Base-by-base conservation (phyloP, 2,888 invertebrate genomes). In the Cryptocephalus moraei region DNA sequence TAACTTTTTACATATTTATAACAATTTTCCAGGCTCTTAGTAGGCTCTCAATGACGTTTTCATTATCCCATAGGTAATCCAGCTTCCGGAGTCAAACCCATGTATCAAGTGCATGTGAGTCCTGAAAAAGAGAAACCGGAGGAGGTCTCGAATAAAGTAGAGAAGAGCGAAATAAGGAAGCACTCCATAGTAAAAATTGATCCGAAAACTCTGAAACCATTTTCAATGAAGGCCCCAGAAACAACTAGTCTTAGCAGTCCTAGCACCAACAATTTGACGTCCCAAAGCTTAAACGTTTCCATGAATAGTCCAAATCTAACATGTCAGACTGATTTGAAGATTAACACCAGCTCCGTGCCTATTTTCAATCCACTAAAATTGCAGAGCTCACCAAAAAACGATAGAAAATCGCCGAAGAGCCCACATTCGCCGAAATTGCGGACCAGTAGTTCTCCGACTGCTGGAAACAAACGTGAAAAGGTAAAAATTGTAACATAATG, bases 81-180 rank as follows among this genome's bases (percentile, higher is more conserved):
- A 0, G 75, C 78, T 0, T 77, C 78, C 0, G 78, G 79, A 0
- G 79, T 79, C 0, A 79, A 79, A 51, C 78, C 79, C 0, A 74
- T 79, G 73, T 79, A 77, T 52, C 74, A 75, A 8, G 71, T 75
- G 1, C 68, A 68, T 34, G 51, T 56, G 0, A 66, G 68, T 39
- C 70, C 70, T 2, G 73, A 74, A 1, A 64, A 65, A 50, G 68
- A 70, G 10, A 67, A 68, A 41, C 41, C 36, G 9, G 40, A 49
- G 32, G 51, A 55, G 14, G 22, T 22, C 22, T 32, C 48, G 10
- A 32, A 39, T n/a, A 58, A 56, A 32, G 11, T 51, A n/a, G 62
- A 60, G 41, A 66, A 65, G 47, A 59, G 57, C 31, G 70, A 71
- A 49, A 70, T 70, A 32, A 68, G 67, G 49, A 69, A 67, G 46